Evolutionary conservation across 1,140 invertebrate species (phyloP).

Genomic region (Zaprionus tsacasi): DNA sequence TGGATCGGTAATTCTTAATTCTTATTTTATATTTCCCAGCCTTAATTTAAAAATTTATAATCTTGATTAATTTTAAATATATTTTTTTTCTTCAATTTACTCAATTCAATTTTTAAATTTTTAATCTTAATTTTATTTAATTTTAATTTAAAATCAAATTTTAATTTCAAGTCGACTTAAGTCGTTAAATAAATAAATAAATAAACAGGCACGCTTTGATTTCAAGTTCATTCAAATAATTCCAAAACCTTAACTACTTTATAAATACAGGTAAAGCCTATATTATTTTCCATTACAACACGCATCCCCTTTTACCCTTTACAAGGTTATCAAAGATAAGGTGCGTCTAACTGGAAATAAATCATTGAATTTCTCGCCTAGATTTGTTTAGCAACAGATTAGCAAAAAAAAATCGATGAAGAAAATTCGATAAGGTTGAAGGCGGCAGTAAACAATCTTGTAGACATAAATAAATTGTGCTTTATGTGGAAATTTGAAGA

Average conservation of each 20-base stretch:
- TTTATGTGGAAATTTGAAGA: background rate
- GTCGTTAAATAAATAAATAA: too few relatives aligned
- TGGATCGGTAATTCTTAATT: too few relatives aligned
- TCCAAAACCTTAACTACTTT: background rate
- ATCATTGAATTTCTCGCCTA: background rate
- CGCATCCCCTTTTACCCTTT: background rate
- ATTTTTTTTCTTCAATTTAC: too few relatives aligned
- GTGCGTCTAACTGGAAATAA: background rate
- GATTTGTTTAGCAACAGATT: slow-evolving; percentile 2
- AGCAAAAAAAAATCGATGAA: background rate
- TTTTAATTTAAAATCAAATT: too few relatives aligned
- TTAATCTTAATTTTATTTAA: too few relatives aligned
- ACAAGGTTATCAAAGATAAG: slow-evolving; percentile 3
- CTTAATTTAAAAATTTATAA: too few relatives aligned
- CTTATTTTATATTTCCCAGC: too few relatives aligned
- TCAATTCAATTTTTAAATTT: too few relatives aligned
- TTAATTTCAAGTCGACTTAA: too few relatives aligned
- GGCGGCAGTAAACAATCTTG: background rate
- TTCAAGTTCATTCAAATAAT: background rate
- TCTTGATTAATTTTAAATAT: too few relatives aligned
- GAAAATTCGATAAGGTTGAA: background rate
- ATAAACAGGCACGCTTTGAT: too few relatives aligned
- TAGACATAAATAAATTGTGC: background rate
- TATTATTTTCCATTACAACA: background rate
- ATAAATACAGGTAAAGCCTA: background rate